Evolutionary conservation across 2,888 invertebrate genomes (phyloP).

Genomic region (Pristionchus entomophagus): DNA sequence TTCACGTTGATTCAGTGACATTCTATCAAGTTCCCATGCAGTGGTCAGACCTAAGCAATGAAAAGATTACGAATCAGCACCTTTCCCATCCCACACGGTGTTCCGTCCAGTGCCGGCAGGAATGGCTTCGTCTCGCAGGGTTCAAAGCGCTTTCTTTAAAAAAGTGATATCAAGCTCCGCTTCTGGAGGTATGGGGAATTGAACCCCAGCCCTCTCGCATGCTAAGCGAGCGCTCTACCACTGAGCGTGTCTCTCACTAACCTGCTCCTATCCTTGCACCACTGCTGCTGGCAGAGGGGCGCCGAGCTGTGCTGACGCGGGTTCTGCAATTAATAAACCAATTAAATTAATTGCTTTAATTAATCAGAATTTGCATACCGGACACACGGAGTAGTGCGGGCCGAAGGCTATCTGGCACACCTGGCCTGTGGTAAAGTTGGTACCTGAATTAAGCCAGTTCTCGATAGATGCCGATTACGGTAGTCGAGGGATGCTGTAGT

Average conservation of each 20-base stretch:
- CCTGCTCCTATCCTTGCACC: slow-evolving; percentile 71
- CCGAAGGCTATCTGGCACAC: slow-evolving; percentile 74
- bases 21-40: too few relatives aligned
- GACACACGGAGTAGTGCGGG: slow-evolving; percentile 66
- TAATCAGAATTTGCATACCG: slow-evolving; percentile 55
- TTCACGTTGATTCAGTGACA: too few relatives aligned
- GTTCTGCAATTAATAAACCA: slow-evolving; percentile 62
- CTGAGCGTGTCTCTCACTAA: slow-evolving; percentile 31
- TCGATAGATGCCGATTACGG: not conserved
- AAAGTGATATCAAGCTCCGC: not conserved
- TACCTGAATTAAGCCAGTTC: not conserved
- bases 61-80: too few relatives aligned
- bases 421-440: slow-evolving; percentile 47
- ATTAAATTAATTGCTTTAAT: too few relatives aligned
- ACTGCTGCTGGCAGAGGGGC: slow-evolving; percentile 66
- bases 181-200: slow-evolving; percentile 37
- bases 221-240: slow-evolving; percentile 43
- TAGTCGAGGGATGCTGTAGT: too few relatives aligned
- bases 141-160: slow-evolving; percentile 52
- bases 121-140: slow-evolving; percentile 72
- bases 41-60: too few relatives aligned
- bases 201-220: slow-evolving; percentile 42
- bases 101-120: slow-evolving; percentile 73
- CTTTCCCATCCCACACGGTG: slow-evolving; percentile 67
- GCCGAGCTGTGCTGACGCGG: slow-evolving; percentile 56